These are phyloP conservation scores for Lottia scabra DNA, from an alignment of 2,888 invertebrate species.

Conservation along the genomic window DNA sequence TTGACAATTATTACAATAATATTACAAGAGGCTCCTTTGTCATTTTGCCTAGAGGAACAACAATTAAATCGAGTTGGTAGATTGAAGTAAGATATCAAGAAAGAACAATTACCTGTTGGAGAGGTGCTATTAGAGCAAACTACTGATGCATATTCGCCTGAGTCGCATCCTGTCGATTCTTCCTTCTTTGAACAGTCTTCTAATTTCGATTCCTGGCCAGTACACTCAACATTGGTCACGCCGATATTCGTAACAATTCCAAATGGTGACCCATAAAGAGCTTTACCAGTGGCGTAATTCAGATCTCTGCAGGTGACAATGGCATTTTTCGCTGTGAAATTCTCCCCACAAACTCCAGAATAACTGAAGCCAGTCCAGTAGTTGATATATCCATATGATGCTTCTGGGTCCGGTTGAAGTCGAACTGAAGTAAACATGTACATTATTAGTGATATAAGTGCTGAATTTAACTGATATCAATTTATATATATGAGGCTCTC, in stretches of 20 bases:
- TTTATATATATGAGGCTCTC: too few relatives aligned
- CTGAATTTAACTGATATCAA: too few relatives aligned
- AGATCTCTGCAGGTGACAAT: constrained; percentile 65
- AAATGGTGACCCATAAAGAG: constrained; percentile 45
- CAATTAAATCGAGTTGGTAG: too few relatives aligned
- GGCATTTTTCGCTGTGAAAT: constrained; percentile 78
- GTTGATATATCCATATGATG: constrained; percentile 40
- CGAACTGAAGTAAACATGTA: constrained; percentile 28
- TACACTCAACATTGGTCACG: constrained; percentile 71
- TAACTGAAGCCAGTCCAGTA: constrained; percentile 37
- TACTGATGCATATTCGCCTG: constrained; percentile 50
- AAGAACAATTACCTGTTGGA: neutral
- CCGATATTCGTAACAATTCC: constrained; percentile 36
- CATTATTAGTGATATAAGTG: too few relatives aligned
- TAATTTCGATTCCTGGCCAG: constrained; percentile 41
- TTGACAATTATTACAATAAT: too few relatives aligned
- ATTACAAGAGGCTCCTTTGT: too few relatives aligned
- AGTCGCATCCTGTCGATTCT: constrained; percentile 25
- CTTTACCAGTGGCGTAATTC: constrained; percentile 65
- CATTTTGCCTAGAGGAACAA: too few relatives aligned
- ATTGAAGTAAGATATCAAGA: too few relatives aligned
- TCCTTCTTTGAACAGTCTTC: constrained; percentile 33
- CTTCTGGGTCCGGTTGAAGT: constrained; percentile 32
- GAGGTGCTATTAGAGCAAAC: constrained; percentile 41
- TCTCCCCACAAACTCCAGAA: constrained; percentile 78